Percentiles rank a stretch among this genome's conserved stretches.
Evolutionary conservation across 2,113 vertebrate genomes (phyloP).

Genomic region (Passer domesticus): DNA sequence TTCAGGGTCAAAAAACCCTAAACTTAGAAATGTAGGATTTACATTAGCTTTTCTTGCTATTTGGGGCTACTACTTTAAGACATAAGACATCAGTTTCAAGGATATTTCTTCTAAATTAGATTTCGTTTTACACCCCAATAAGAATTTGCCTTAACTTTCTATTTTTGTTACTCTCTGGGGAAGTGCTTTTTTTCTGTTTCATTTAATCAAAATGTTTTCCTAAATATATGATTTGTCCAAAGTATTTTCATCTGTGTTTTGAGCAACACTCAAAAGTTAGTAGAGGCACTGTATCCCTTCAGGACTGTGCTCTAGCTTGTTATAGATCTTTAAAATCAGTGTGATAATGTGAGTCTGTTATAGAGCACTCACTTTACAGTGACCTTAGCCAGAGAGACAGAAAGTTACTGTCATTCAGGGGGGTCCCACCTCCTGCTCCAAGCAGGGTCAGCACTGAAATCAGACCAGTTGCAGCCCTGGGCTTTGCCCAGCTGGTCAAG

Average conservation of each 20-base stretch:
- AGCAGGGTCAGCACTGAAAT: neutral
- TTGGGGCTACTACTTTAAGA: neutral
- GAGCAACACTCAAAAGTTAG: neutral
- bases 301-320: neutral
- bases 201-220: neutral
- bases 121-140: neutral
- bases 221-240: neutral
- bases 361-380: neutral
- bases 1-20: accelerated
- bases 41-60: neutral
- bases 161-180: neutral
- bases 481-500: neutral
- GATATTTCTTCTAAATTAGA: neutral
- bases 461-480: neutral
- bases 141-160: neutral
- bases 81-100: neutral
- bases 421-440: neutral
- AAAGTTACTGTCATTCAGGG: neutral
- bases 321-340: neutral
- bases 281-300: neutral
- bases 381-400: neutral
- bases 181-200: neutral
- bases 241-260: neutral
- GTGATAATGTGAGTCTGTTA: neutral
- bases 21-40: neutral